Conservation (phyloP, 2,888 invertebrate species). For the Lasioglossum calceatum region DNA sequence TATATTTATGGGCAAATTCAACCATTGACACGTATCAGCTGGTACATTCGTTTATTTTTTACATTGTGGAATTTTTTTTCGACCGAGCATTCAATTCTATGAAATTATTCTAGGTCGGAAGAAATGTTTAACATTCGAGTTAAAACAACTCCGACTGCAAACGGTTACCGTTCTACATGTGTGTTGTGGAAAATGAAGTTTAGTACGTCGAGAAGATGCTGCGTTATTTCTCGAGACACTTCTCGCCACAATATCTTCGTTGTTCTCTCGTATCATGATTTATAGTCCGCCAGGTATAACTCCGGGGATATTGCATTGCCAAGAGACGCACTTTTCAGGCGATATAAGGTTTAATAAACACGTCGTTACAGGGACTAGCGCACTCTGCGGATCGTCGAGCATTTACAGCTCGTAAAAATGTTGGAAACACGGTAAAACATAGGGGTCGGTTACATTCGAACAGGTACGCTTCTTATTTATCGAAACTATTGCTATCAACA, state of each 20-base stretch:
- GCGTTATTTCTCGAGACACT: not conserved
- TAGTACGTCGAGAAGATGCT: not conserved
- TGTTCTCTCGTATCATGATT: not conserved
- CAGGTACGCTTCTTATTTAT: not conserved
- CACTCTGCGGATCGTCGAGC: not conserved
- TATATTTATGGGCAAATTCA: not conserved
- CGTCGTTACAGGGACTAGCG: not conserved
- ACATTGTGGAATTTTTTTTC: not conserved
- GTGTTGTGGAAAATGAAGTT: not conserved
- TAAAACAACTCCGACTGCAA: no score
- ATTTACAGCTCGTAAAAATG: not conserved
- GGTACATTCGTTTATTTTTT: not conserved
- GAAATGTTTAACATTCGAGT: no score
- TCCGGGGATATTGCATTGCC: not conserved
- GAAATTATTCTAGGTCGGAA: no score
- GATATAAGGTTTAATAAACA: conserved; percentile 8
- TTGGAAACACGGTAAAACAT: not conserved
- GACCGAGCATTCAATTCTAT: not conserved
- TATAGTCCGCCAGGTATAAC: not conserved
- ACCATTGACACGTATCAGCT: not conserved
- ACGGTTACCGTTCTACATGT: not conserved
- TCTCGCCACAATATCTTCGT: not conserved
- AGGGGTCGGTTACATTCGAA: not conserved
- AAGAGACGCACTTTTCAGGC: not conserved
- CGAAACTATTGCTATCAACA: not conserved